Conservation (phyloP, 2,113 vertebrate species). For the Sinocyclocheilus anophthalmus region DNA sequence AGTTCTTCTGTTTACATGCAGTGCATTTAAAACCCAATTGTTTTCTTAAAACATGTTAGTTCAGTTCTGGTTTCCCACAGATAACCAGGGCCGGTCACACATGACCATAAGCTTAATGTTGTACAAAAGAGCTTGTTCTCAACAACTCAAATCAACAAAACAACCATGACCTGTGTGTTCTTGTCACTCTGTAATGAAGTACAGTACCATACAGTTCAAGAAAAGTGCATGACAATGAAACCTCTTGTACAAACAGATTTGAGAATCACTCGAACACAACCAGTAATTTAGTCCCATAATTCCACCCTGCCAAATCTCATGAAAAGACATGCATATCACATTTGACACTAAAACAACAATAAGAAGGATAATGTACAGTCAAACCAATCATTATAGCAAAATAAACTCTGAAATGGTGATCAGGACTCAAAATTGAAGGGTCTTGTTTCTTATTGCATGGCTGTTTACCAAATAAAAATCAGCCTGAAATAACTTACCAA, state of each 20-base stretch:
- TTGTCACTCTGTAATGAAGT: neutral
- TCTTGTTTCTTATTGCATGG: neutral
- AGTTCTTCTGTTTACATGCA: neutral
- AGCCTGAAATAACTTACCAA: too few species aligned
- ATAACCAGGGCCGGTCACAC: neutral
- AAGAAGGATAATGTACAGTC: neutral
- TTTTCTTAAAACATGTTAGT: neutral
- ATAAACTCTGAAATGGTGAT: neutral
- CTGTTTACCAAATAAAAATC: neutral
- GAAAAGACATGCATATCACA: neutral
- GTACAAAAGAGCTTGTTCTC: neutral
- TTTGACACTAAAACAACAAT: neutral
- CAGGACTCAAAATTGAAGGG: neutral
- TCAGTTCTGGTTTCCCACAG: neutral
- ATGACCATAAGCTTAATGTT: neutral
- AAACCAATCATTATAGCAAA: neutral
- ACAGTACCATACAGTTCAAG: neutral
- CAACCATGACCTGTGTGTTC: neutral
- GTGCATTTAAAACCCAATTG: neutral
- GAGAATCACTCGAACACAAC: slow-evolving; percentile 12
- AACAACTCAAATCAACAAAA: neutral
- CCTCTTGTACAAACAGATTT: slow-evolving; percentile 54
- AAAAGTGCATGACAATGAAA: neutral
- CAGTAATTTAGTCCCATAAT: slow-evolving; percentile 11
- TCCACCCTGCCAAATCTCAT: neutral